phyloP scores from a whole-genome alignment of 2,113 vertebrate genomes.

The Ctenodactylus gundi region DNA sequence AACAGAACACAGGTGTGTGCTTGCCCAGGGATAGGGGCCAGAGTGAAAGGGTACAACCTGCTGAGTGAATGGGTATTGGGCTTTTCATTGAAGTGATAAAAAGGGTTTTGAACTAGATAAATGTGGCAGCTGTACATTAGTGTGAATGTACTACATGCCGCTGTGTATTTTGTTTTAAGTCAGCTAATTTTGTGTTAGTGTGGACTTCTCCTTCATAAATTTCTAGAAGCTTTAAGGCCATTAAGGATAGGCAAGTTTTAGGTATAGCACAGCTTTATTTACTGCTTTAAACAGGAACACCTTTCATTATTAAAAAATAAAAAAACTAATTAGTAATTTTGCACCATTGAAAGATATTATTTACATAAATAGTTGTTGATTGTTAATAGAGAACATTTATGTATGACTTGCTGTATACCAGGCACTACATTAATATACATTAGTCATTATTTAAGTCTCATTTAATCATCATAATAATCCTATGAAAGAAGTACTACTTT shows the following conservation, averaged over 20 bases:
- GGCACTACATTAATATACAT: background rate
- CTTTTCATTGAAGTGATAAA: background rate
- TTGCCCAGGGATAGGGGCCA: background rate
- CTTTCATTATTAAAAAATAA: constrained; percentile 20
- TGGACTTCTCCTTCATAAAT: background rate
- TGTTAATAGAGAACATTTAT: background rate
- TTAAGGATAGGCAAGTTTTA: constrained; percentile 22
- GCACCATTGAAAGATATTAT: background rate
- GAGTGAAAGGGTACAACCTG: background rate
- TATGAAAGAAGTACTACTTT: constrained; percentile 7
- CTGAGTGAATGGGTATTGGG: background rate
- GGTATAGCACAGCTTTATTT: background rate
- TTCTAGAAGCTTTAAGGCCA: background rate
- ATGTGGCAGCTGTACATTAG: background rate
- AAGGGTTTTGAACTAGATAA: background rate
- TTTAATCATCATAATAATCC: background rate
- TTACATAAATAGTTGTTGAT: background rate
- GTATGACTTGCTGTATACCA: background rate
- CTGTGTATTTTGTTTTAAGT: background rate
- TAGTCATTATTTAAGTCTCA: background rate
- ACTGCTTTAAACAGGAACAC: background rate
- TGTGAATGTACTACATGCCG: background rate
- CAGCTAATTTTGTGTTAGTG: background rate
- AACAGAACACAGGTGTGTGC: background rate
- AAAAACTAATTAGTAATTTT: background rate